These are phyloP conservation scores for Drosophila burlai DNA, from an alignment of 1,140 invertebrate genomes.

Conservation along the genomic window DNA sequence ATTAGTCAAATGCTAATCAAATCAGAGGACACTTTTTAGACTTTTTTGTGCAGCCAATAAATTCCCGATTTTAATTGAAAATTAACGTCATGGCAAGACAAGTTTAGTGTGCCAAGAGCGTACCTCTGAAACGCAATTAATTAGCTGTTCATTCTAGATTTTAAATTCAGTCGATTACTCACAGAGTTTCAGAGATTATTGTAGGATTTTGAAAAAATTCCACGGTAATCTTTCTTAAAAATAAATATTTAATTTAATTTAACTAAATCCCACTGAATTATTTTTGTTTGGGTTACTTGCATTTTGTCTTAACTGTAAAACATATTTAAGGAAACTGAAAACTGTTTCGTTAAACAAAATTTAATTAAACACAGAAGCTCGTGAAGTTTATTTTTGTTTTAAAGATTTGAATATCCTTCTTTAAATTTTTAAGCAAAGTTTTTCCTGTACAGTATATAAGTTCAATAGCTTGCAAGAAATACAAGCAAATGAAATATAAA, in stretches of 20 bases:
- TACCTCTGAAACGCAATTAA: slow-evolving; percentile 8
- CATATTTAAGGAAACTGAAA: no score
- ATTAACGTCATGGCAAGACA: slow-evolving; percentile 37
- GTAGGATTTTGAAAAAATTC: neutral
- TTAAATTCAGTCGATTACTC: neutral
- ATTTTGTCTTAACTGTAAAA: no score
- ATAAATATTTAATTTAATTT: neutral
- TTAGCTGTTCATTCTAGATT: neutral
- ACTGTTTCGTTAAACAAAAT: no score
- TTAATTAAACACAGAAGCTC: no score
- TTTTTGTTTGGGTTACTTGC: no score
- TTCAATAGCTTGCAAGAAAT: no score
- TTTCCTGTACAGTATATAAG: no score
- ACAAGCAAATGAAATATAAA: neutral
- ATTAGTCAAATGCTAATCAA: slow-evolving; percentile 64
- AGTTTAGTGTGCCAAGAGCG: slow-evolving; percentile 11
- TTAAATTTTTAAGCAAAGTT: no score
- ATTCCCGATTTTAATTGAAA: slow-evolving; percentile 22
- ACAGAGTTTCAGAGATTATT: neutral
- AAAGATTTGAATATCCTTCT: no score
- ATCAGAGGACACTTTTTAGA: slow-evolving; percentile 40
- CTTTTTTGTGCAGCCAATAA: slow-evolving; percentile 10
- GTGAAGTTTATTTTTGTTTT: no score
- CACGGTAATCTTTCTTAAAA: neutral
- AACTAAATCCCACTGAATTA: neutral